Conservation (phyloP, 2,888 invertebrate genomes). For the Resseliella maxima region DNA sequence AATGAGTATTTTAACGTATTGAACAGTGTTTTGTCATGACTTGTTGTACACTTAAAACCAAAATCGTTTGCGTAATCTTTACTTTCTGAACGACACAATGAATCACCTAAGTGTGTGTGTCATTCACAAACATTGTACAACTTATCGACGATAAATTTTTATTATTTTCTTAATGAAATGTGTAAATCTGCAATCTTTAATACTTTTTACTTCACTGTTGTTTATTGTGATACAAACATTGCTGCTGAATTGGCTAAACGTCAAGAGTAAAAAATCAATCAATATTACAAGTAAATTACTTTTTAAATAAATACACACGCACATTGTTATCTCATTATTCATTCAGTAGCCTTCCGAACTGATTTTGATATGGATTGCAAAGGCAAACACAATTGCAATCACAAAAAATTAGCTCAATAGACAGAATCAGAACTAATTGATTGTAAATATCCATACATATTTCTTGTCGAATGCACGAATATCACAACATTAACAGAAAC, state of each 20-base stretch:
- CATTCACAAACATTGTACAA: background rate
- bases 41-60: background rate
- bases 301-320: background rate
- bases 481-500: background rate
- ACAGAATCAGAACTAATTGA: background rate
- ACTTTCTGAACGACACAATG: background rate
- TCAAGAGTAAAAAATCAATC: background rate
- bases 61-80: background rate
- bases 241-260: background rate
- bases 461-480: background rate
- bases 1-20: background rate
- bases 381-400: background rate
- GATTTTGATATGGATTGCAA: background rate
- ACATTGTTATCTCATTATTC: background rate
- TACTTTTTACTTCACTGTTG: background rate
- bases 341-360: background rate
- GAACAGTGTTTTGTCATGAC: slow-evolving; percentile 18
- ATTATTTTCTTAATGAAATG: slow-evolving; percentile 34
- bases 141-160: slow-evolving; percentile 34
- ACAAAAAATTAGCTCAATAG: background rate
- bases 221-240: background rate
- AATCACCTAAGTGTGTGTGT: background rate
- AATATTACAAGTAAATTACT: background rate
- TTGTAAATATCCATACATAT: background rate
- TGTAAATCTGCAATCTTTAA: background rate